Percentiles rank a stretch among this genome's conserved stretches.
Evolutionary conservation across 1,140 invertebrate species (phyloP).

Genomic region (Bathynomus jamesi): DNA sequence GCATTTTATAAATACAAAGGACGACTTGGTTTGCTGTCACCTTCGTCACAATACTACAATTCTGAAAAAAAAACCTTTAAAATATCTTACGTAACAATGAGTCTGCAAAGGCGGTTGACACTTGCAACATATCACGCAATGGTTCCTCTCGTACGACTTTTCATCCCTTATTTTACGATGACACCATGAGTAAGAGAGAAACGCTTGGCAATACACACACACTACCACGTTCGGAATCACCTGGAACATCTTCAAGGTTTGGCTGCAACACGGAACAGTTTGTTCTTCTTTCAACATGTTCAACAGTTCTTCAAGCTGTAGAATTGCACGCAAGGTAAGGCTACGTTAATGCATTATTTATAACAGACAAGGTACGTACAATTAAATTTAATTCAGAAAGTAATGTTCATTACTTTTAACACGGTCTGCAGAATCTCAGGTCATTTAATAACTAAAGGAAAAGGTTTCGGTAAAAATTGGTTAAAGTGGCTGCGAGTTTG

Average conservation of each 20-base stretch:
- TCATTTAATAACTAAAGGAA: neutral
- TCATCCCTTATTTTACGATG: neutral
- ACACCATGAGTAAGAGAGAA: neutral
- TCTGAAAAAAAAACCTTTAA: neutral
- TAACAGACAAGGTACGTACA: neutral
- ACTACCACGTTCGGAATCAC: neutral
- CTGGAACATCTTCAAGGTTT: neutral
- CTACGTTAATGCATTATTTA: neutral
- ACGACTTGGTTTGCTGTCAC: too few relatives aligned
- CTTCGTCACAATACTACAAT: neutral
- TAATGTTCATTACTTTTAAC: neutral
- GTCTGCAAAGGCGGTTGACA: neutral
- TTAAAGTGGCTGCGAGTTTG: too few relatives aligned
- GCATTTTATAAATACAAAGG: neutral
- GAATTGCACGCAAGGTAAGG: neutral
- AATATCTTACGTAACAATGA: neutral
- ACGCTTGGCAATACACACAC: neutral
- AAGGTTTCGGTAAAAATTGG: too few relatives aligned
- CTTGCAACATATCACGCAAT: neutral
- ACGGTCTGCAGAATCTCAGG: neutral
- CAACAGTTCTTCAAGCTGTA: neutral
- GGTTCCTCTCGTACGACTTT: neutral
- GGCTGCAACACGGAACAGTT: neutral
- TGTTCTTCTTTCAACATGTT: neutral
- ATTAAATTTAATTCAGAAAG: neutral